phyloP scores from a whole-genome alignment of 2,797 vertebrate species.

The Pseudotriccus pelzelni region DNA sequence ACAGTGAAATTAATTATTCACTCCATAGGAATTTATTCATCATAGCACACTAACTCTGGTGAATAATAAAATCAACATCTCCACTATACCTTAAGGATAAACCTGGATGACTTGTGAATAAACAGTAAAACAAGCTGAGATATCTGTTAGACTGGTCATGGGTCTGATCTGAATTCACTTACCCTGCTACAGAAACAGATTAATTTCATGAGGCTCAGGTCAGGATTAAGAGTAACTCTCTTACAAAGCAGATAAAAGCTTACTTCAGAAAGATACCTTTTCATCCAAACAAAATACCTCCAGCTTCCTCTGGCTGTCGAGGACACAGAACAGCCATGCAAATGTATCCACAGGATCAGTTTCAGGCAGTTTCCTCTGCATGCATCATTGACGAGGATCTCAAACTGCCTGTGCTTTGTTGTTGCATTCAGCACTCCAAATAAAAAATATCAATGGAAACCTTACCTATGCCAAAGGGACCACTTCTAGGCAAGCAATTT shows the following conservation, averaged over 20 bases:
- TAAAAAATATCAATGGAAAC: slow-evolving; percentile 34
- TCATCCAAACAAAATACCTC: slow-evolving; percentile 24
- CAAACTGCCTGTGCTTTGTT: slow-evolving; percentile 39
- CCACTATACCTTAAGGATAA: not conserved
- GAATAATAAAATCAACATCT: not conserved
- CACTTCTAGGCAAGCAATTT: not conserved
- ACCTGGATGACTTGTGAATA: not conserved
- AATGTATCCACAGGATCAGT: slow-evolving; percentile 60
- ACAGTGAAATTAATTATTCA: not conserved
- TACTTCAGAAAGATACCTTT: slow-evolving; percentile 14
- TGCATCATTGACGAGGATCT: slow-evolving; percentile 75
- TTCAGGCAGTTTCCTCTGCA: slow-evolving; percentile 63
- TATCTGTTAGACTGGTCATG: not conserved
- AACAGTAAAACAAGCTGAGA: not conserved
- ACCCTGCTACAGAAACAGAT: not conserved
- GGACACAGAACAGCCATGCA: slow-evolving; percentile 13
- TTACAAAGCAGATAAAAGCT: not conserved
- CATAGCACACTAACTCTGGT: not conserved
- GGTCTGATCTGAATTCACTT: not conserved
- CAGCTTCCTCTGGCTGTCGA: not conserved
- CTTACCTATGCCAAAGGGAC: not conserved
- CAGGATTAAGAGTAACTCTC: not conserved
- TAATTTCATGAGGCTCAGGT: not conserved
- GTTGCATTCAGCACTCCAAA: slow-evolving; percentile 43
- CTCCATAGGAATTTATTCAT: not conserved